These are phyloP conservation scores for Anabas testudineus DNA, from an alignment of 2,797 vertebrate genomes.

Conservation along the genomic window DNA sequence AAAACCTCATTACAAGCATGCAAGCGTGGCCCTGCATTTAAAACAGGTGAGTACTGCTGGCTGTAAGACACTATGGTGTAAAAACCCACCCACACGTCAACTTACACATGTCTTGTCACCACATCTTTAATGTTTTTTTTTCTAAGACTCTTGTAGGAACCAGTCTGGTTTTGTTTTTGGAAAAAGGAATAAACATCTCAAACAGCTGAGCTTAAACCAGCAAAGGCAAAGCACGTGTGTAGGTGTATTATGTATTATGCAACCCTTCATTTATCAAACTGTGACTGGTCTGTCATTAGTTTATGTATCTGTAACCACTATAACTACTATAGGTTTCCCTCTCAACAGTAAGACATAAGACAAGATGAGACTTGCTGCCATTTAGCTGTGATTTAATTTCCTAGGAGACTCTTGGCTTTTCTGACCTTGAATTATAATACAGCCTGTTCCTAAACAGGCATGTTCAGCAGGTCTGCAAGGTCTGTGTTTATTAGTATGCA, in stretches of 20 bases:
- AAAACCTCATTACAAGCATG: conserved; percentile 69
- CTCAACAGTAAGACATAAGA: neutral
- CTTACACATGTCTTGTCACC: conserved; percentile 23
- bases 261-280: neutral
- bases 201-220: conserved; percentile 8
- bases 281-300: neutral
- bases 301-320: neutral
- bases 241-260: conserved; percentile 10
- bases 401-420: conserved; percentile 8
- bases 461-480: conserved; percentile 37
- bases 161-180: conserved; percentile 8
- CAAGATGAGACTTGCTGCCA: neutral
- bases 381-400: conserved; percentile 16
- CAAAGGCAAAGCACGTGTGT: neutral
- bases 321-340: neutral
- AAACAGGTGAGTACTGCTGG: conserved; percentile 49
- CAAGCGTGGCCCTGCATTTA: conserved; percentile 63
- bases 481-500: conserved; percentile 53
- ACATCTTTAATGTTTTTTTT: conserved; percentile 30
- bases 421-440: conserved; percentile 54
- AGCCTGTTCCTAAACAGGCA: conserved; percentile 10
- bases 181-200: conserved; percentile 31
- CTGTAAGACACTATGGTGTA: conserved; percentile 24
- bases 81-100: conserved; percentile 10
- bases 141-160: conserved; percentile 18